Evolutionary conservation across 2,888 invertebrate species (phyloP).

Genomic region (Pandemis cinnamomeana): DNA sequence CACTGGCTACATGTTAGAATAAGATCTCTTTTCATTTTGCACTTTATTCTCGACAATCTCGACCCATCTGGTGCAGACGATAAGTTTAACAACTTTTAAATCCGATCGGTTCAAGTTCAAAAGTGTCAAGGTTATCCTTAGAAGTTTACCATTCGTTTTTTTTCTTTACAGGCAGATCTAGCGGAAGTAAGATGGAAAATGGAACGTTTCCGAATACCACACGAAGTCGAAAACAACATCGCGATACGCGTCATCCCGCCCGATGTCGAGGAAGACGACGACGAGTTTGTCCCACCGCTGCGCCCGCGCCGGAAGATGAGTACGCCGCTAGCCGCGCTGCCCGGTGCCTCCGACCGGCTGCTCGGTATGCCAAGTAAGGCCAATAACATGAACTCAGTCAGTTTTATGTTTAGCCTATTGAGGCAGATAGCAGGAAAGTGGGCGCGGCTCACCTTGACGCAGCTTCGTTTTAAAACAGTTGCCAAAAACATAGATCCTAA

Average conservation of each 20-base stretch:
- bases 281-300: conserved; percentile 67
- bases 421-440: no score
- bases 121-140: not conserved
- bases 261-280: conserved; percentile 77
- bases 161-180: conserved; percentile 71
- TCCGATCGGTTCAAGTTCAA: not conserved
- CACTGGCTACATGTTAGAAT: not conserved
- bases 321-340: conserved; percentile 70
- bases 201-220: conserved; percentile 57
- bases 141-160: not conserved
- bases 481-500: not conserved
- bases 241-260: conserved; percentile 80
- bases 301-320: conserved; percentile 74
- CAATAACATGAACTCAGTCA: not conserved
- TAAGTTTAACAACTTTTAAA: not conserved
- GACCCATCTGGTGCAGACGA: not conserved
- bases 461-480: no score
- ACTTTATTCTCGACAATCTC: not conserved
- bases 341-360: conserved; percentile 62
- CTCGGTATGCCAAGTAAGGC: conserved; percentile 56
- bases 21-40: not conserved
- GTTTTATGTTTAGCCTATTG: no score
- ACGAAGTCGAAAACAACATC: conserved; percentile 67
- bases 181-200: conserved; percentile 70
- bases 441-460: no score